A percentile compares a stretch with the other conserved stretches of the same genome.
phyloP scores from a whole-genome alignment of 2,797 vertebrate genomes.

The Ispidina picta region DNA sequence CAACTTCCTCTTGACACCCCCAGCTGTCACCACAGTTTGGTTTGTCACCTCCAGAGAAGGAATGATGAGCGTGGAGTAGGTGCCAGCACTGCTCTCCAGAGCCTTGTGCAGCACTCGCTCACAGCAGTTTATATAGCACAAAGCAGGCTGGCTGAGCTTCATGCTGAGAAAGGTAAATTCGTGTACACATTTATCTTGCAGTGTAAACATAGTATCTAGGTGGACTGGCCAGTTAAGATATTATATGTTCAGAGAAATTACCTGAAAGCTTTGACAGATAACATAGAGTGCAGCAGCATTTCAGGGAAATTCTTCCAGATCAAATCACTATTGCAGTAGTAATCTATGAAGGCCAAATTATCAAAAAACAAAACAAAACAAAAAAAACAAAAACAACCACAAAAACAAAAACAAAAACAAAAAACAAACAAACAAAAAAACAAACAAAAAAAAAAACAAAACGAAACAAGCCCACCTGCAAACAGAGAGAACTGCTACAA shows the following conservation, averaged over 20 bases:
- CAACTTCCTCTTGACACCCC: slow-evolving; percentile 32
- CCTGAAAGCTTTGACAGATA: not conserved
- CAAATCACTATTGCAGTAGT: not conserved
- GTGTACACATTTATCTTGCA: not conserved
- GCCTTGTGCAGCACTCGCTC: not conserved
- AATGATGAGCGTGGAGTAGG: slow-evolving; percentile 15
- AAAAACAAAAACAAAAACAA: not conserved
- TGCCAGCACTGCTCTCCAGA: slow-evolving; percentile 4
- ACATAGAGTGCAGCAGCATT: not conserved
- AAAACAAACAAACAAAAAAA: no score
- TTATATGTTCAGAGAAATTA: not conserved
- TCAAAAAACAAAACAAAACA: not conserved
- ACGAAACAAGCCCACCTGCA: not conserved
- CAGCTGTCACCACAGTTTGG: slow-evolving; percentile 35
- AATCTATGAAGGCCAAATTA: not conserved
- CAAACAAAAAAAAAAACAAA: not conserved
- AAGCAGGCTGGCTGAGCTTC: not conserved
- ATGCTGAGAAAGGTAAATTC: not conserved
- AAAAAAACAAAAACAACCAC: not conserved
- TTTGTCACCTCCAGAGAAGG: slow-evolving; percentile 42
- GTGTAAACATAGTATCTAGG: not conserved
- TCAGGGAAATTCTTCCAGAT: not conserved
- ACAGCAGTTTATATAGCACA: not conserved
- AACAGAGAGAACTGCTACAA: not conserved
- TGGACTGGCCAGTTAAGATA: not conserved